Evolutionary conservation across 2,797 vertebrate genomes (phyloP).

Genomic region (Brachyalestes nurse): DNA sequence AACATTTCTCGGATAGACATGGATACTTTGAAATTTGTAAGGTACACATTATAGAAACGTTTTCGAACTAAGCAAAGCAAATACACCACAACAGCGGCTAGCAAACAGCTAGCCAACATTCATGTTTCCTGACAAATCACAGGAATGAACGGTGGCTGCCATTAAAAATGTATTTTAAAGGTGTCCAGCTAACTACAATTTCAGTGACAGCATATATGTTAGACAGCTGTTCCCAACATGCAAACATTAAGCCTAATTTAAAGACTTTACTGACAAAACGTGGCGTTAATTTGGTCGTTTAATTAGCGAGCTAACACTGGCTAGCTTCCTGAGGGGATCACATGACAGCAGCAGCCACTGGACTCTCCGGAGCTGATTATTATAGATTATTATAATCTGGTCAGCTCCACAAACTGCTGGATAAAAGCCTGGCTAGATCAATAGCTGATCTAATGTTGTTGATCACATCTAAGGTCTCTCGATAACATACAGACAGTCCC

Average conservation of each 20-base stretch:
- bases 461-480: neutral
- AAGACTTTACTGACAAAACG: neutral
- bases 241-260: neutral
- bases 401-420: constrained; percentile 7
- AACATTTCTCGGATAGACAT: neutral
- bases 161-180: neutral
- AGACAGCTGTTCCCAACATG: neutral
- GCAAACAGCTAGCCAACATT: neutral
- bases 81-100: neutral
- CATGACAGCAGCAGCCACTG: constrained; percentile 20
- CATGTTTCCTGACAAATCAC: neutral
- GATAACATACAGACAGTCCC: neutral
- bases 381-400: constrained; percentile 22
- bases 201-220: neutral
- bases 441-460: no score
- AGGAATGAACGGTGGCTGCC: neutral
- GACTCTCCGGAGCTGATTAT: constrained; percentile 15
- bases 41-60: no score
- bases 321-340: constrained; percentile 5
- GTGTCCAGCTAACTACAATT: neutral
- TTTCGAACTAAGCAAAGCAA: neutral
- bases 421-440: neutral
- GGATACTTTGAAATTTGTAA: neutral
- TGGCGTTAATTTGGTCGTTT: neutral
- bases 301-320: neutral